Evolutionary conservation across 2,113 vertebrate genomes (phyloP), one percentile per base, ranked within the genome.

Genomic region (Saguinus imperator): DNA sequence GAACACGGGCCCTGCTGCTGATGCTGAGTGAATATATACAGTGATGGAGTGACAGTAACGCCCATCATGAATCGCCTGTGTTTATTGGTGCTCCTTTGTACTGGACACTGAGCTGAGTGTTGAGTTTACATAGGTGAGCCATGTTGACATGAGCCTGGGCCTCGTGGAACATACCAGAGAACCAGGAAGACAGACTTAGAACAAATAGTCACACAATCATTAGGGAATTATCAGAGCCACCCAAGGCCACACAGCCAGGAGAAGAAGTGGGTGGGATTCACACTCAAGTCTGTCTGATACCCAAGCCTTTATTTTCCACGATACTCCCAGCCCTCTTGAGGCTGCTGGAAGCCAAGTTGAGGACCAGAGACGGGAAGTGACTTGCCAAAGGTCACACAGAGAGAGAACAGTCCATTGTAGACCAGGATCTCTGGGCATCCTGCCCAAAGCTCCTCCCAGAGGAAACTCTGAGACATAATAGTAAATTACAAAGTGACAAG

Each of bases 261-360:
- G 35, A 13, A 57, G 12, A 14, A 9, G 21, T 5, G 37, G 87
- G 35, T 0, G 1, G 61, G 61, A 20, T 70, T 93, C 45, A n/a
- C 92, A 45, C 79, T 48, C 83, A 23, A 18, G 27, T 66, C 92
- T 20, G 77, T 21, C 79, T 61, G 58, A 40, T 77, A 89, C 89
- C 87, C 89, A 95, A 86, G 89, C 11, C 89, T 18, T 85, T 85
- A 6, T 35, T 96, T 92, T 87, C 94, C 87, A 58, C 35, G 77
- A 58, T 18, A 6, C 25, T 35, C 32, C 37, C 40, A 77, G 57
- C 64, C 75, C 76, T 75, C 83, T 27, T 29, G 21, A 73, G 83
- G 35, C 64, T 75, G 61, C 50, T 0, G 17, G 85, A 75, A 76
- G 80, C 75, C 83, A 72, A n/a, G 52, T 70, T 7, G 64, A 87